Base-by-base conservation (phyloP, 1,140 invertebrate genomes). In the Trichonephila clavata region DNA sequence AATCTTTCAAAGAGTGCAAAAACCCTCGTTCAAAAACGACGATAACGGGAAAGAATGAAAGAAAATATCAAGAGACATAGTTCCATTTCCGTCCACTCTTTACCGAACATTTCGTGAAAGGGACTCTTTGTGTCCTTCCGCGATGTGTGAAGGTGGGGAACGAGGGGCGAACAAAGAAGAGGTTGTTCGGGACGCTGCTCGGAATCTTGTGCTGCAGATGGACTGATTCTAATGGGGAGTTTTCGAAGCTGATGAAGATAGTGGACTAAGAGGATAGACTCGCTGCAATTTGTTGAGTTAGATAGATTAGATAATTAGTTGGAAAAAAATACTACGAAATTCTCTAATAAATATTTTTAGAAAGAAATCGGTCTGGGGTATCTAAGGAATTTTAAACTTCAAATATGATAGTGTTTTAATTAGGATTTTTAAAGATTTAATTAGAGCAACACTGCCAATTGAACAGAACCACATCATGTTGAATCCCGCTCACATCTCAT, bases 71-170 rank as follows among this genome's bases (percentile, higher is more conserved):
- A 84, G 43, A 84, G 21, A 24, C 43, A 20, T 20, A 3, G 50
- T 84, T 84, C 57, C 81, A n/a, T 84, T 59, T 84, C 43, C 81
- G 81, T 77, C 71, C 71, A 77, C 71, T 27, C 71, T 77, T 39
- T 68, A 13, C 77, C 50, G 50, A 50, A 13, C 3, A 50, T 50
- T 50, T n/a, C 50, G 13, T 59, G 50, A 84, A 84, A 57, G 81
- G 50, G 57, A 5, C 10, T 43, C 81, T 84, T 84, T 84, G 81
- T 84, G 27, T n/a, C 43, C 57, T 84, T 18, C 18, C 21, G 50
- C n/a, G 57, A 84, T 59, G 81, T 59, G 81, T 84, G 81, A 84
- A 84, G 57, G 43, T 84, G 81, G 57, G 81, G 81, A 27, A 10
- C 50, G 24, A 21, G 50, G 57, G 57, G 10, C 2, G 20, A n/a